Evolutionary conservation across 2,797 vertebrate species (phyloP).

Genomic region (Enteromius afrohamiltoni): DNA sequence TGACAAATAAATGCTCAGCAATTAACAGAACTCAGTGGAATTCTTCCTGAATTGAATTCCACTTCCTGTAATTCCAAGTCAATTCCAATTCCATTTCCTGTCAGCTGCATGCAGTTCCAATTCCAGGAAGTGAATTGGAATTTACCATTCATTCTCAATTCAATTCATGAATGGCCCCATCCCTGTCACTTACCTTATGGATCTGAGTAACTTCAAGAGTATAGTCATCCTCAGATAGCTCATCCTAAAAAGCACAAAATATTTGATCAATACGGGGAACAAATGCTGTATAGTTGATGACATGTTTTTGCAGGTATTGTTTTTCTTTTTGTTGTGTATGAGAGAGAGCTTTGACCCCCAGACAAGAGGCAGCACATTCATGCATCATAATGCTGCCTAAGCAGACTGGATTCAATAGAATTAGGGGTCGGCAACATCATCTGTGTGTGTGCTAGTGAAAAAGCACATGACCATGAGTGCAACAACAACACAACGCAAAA

Average conservation of each 20-base stretch:
- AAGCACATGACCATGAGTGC: conserved; percentile 31
- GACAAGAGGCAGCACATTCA: conserved; percentile 62
- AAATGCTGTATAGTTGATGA: background rate
- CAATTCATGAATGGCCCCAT: no score
- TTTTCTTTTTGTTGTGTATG: conserved; percentile 13
- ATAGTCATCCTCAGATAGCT: conserved; percentile 75
- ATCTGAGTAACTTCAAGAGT: conserved; percentile 70
- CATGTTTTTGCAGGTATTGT: background rate
- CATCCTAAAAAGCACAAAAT: conserved; percentile 58
- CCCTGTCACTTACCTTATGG: conserved; percentile 80
- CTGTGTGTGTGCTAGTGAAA: background rate
- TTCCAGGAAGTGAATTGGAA: no score
- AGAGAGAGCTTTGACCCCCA: conserved; percentile 45
- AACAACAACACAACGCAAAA: background rate
- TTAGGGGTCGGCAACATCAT: conserved; percentile 57
- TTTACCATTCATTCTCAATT: no score
- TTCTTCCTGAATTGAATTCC: no score
- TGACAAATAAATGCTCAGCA: no score
- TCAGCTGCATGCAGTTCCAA: no score
- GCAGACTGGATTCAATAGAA: conserved; percentile 55
- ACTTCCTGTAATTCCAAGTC: no score
- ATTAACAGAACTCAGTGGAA: no score
- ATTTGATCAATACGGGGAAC: background rate
- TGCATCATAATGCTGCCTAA: conserved; percentile 63
- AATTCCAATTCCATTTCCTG: no score